Conservation (phyloP, 2,797 vertebrate genomes). For the Gallinago stenura region DNA sequence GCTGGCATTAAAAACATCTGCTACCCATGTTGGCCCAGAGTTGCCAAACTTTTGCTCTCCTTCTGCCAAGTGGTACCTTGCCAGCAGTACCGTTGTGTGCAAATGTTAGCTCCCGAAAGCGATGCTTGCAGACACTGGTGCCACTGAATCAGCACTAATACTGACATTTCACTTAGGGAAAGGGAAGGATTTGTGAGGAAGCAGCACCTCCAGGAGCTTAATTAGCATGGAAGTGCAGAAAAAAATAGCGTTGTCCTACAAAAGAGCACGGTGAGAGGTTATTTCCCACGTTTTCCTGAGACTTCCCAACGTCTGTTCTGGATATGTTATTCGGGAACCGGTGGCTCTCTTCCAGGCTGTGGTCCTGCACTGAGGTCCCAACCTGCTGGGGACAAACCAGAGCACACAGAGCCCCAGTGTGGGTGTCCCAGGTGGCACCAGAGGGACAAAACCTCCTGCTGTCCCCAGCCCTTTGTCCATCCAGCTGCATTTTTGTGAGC, state of each 20-base stretch:
- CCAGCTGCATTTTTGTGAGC: not conserved
- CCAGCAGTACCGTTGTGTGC: not conserved
- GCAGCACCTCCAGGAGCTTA: not conserved
- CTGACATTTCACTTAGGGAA: constrained; percentile 33
- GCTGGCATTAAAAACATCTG: constrained; percentile 54
- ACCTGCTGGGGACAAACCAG: not conserved
- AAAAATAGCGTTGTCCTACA: not conserved
- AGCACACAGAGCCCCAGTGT: fast-evolving
- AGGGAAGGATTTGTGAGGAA: not conserved
- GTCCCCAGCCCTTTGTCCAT: not conserved
- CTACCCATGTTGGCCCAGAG: constrained; percentile 1
- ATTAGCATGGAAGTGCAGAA: not conserved
- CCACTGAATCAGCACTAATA: constrained; percentile 18
- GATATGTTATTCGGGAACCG: fast-evolving
- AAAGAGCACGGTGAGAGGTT: not conserved
- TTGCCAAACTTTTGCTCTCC: constrained; percentile 52
- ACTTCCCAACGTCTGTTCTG: not conserved
- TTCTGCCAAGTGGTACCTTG: constrained; percentile 14
- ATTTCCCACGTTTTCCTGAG: not conserved
- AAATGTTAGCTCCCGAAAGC: not conserved
- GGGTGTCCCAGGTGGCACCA: not conserved
- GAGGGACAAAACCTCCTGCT: not conserved
- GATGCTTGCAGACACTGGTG: not conserved
- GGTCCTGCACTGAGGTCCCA: not conserved
- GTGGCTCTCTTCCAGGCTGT: not conserved